Conservation (phyloP, 2,888 invertebrate species). For the Eupithecia subumbrata region DNA sequence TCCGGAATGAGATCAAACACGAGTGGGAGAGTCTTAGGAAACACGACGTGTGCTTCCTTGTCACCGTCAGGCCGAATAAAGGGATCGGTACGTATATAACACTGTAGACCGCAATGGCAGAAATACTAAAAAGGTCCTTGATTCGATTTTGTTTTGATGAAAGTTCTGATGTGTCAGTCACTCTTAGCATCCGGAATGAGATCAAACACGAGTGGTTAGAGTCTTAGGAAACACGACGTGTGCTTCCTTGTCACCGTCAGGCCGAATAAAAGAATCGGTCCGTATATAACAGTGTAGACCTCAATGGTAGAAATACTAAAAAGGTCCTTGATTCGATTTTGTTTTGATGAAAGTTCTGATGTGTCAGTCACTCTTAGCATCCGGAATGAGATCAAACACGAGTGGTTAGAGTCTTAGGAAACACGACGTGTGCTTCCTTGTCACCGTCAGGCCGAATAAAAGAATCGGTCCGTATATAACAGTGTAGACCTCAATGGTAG, state of each 20-base stretch:
- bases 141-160: neutral
- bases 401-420: constrained; percentile 85
- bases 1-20: constrained; percentile 94
- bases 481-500: neutral
- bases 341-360: neutral
- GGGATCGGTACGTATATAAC: constrained; percentile 88
- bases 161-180: neutral
- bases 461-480: constrained; percentile 88
- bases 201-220: constrained; percentile 86
- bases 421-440: constrained; percentile 96
- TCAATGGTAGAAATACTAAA: neutral
- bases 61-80: constrained; percentile 94
- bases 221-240: constrained; percentile 87
- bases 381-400: constrained; percentile 68
- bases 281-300: constrained; percentile 43
- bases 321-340: neutral
- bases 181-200: neutral
- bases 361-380: neutral
- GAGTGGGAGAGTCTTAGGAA: constrained; percentile 99
- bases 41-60: constrained; percentile 98
- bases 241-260: constrained; percentile 97
- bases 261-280: constrained; percentile 92
- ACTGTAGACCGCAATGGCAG: neutral
- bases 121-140: neutral
- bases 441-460: constrained; percentile 94